These are phyloP conservation scores for Pseudolaguvia tuberculata DNA, from an alignment of 2,113 vertebrate genomes.

Conservation along the genomic window DNA sequence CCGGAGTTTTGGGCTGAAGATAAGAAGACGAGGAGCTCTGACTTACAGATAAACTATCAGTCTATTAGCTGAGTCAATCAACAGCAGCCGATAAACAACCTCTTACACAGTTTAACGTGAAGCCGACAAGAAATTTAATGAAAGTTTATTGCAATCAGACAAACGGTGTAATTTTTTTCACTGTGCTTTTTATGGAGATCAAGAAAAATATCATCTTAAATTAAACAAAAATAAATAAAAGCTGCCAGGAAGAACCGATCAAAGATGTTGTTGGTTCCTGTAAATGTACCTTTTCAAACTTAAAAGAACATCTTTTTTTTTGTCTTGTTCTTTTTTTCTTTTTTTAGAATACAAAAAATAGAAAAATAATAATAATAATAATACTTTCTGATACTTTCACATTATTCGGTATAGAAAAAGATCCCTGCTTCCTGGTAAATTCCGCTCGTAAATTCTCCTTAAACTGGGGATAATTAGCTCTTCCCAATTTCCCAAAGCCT, in stretches of 20 bases:
- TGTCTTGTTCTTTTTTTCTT: no score
- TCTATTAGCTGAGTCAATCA: conserved; percentile 61
- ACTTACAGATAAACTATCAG: conserved; percentile 57
- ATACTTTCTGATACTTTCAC: no score
- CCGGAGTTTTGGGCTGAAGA: conserved; percentile 55
- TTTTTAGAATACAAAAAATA: no score
- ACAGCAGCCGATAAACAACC: conserved; percentile 15
- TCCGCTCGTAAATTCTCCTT: no score
- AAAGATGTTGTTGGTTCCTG: no score
- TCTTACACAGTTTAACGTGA: neutral
- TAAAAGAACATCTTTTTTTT: neutral
- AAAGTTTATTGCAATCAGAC: neutral
- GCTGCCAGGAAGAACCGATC: no score
- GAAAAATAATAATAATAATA: no score
- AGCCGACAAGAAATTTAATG: no score
- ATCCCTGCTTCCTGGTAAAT: no score
- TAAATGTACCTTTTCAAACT: no score
- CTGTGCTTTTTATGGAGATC: neutral
- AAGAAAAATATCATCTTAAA: neutral
- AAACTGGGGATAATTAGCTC: neutral
- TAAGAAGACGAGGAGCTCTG: conserved; percentile 53
- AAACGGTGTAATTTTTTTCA: neutral
- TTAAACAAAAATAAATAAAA: no score
- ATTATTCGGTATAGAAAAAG: no score
- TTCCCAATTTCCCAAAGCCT: conserved; percentile 15